Base-by-base conservation (phyloP, 2,888 invertebrate genomes). In the Pyralis farinalis region DNA sequence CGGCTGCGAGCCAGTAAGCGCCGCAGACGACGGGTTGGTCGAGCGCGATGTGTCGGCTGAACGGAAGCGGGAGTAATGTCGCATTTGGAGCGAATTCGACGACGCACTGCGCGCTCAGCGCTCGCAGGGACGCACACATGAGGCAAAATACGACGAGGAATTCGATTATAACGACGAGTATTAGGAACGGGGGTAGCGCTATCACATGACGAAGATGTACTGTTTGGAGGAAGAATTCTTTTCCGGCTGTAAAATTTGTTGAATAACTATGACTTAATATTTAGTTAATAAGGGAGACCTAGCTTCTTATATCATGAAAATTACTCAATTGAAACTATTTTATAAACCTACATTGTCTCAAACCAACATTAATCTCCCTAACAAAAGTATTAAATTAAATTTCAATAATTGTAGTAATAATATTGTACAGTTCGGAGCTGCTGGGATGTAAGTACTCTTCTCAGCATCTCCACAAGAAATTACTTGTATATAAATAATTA, bases 201-300 rank as follows among this genome's bases (percentile, higher is more conserved):
- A 75, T 80, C 76, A 59, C 73, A 78, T 56, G 76, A 78, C 51
- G 75, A 72, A 55, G 74, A 80, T 64, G 81, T 77, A 65, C 71
- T 77, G 52, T 74, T 63, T 55, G 65, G 66, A 55, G 71, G 76
- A 42, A 75, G 64, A 51, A 69, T 61, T 58, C 66, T 72, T 64
- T 69, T 79, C 59, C 73, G 69, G 84, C 85, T 86, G 86, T 46
- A 84, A 85, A 73, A 63, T 71, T 53, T 63, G 51, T 47, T 43
- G 27, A 46, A 49, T 41, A 49, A 51, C 41, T 10, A 1, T 16
- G 9, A 9, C 9, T 16, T 12, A 27, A n/a, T 27, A n/a, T 35
- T 35, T 8, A 12, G 4, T n/a, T n/a, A n/a, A 12, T 8, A 12
- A 27, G 16, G 16, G 16, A n/a, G n/a, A 16, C 16, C 4, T 16